Conservation (phyloP, 2,888 invertebrate species). For the Campoplex nolae region DNA sequence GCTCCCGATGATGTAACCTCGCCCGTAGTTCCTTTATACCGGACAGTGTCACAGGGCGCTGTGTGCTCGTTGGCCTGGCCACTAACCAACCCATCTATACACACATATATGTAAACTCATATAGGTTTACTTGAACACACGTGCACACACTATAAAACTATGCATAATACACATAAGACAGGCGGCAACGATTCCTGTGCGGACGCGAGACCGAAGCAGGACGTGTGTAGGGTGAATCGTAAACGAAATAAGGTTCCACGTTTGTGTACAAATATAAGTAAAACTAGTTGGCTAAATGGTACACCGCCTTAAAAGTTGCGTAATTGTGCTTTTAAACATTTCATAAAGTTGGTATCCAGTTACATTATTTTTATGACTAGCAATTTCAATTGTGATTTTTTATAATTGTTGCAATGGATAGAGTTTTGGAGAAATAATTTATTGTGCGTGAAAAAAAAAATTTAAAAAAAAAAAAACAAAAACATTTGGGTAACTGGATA, state of each 20-base stretch:
- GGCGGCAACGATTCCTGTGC: constrained; percentile 45
- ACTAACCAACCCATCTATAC: constrained; percentile 4
- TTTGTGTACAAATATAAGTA: constrained; percentile 13
- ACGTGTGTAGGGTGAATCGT: not conserved
- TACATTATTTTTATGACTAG: not conserved
- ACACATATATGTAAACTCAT: not conserved
- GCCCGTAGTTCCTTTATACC: constrained; percentile 63
- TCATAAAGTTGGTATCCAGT: not conserved
- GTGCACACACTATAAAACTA: not conserved
- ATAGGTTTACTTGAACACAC: not conserved
- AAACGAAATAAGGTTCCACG: constrained; percentile 42
- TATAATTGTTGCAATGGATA: not conserved
- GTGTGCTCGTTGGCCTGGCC: constrained; percentile 47
- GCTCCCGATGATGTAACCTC: constrained; percentile 72
- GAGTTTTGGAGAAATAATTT: not conserved
- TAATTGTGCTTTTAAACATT: not conserved
- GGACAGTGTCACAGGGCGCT: constrained; percentile 64
- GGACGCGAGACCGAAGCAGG: not conserved
- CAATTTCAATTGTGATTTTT: not conserved
- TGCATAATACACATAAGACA: constrained; percentile 48
- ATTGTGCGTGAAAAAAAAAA: not conserved
- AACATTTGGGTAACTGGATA: not conserved
- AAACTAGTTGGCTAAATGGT: constrained; percentile 7
- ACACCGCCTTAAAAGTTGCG: not conserved
- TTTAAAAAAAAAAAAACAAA: too few relatives aligned